Evolutionary conservation across 2,113 vertebrate species (phyloP).

Genomic region (Ariopsis seemanni): DNA sequence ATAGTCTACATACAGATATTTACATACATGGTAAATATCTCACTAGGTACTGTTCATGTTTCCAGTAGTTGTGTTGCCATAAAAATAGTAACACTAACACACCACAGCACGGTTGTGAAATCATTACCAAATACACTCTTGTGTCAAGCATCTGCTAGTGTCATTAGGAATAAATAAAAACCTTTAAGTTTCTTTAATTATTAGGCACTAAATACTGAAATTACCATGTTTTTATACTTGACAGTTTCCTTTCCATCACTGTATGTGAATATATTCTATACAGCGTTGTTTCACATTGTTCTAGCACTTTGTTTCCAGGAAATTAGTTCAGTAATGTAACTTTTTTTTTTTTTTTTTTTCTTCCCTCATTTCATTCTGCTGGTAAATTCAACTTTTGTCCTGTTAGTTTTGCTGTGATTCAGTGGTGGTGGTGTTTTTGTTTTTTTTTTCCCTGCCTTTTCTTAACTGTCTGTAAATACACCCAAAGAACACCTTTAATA

Average conservation of each 20-base stretch:
- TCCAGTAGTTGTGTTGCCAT: neutral
- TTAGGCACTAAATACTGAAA: neutral
- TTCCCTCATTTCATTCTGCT: neutral
- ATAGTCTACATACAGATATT: neutral
- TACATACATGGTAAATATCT: neutral
- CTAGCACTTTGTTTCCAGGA: neutral
- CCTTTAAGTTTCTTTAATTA: neutral
- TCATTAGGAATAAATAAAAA: neutral
- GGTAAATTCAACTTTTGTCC: neutral
- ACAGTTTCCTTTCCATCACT: neutral
- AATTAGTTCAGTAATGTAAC: neutral
- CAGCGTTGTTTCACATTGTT: neutral
- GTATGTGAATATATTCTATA: neutral
- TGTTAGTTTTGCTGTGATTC: neutral
- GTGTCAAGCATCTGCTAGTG: neutral
- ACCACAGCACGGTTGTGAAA: neutral
- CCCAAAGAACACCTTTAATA: slow-evolving; percentile 14
- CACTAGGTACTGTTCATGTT: neutral
- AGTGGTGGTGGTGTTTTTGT: neutral
- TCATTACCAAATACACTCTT: neutral
- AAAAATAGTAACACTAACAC: neutral
- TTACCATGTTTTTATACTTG: neutral
- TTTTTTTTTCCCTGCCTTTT: neutral
- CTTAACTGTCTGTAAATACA: slow-evolving; percentile 6
- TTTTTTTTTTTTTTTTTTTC: neutral